phyloP scores from a whole-genome alignment of 1,140 invertebrate genomes.

The Calosoma granatense region DNA sequence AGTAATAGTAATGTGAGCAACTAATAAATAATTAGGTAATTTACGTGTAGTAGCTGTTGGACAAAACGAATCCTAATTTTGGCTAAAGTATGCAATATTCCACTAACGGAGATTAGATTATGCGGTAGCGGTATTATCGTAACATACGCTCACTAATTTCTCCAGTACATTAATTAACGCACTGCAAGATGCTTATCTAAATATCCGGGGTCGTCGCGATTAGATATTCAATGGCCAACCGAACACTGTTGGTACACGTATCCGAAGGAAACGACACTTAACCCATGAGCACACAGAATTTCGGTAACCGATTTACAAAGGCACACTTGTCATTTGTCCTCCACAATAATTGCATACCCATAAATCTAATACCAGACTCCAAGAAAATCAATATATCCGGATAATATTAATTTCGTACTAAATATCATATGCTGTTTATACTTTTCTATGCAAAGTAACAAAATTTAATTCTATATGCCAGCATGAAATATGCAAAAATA shows the following conservation, averaged over 20 bases:
- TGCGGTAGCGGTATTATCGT: background rate
- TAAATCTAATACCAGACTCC: background rate
- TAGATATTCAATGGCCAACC: conserved; percentile 1
- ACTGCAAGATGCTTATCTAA: background rate
- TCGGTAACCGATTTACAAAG: background rate
- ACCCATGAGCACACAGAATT: background rate
- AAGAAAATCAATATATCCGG: background rate
- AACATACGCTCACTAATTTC: conserved; percentile 5
- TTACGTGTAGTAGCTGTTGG: background rate
- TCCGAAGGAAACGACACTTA: conserved; percentile 1
- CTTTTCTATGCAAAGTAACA: no score
- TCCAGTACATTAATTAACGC: conserved; percentile 4
- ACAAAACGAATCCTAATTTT: background rate
- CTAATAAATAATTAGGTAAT: background rate
- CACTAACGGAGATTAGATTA: background rate
- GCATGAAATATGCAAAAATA: no score
- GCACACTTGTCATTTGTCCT: background rate
- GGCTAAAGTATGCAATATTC: background rate
- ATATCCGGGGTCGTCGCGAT: conserved; percentile 1
- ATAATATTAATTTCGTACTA: background rate
- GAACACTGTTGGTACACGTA: background rate
- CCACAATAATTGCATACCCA: background rate
- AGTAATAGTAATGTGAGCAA: background rate
- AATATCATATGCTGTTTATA: background rate
- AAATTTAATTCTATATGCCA: no score